Base-by-base conservation (phyloP, 2,113 vertebrate species). In the Redunca redunca region DNA sequence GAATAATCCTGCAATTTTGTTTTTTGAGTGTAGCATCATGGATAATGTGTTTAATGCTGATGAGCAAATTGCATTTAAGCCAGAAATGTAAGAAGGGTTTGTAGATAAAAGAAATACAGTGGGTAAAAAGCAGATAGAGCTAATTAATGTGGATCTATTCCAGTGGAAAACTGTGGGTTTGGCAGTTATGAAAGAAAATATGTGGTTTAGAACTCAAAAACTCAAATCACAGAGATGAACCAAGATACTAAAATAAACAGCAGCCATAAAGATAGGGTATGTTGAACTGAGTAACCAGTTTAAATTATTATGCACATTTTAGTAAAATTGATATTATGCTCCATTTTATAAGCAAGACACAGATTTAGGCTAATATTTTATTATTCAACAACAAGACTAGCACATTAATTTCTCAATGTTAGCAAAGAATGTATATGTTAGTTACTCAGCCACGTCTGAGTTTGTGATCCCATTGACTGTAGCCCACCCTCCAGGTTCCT, bases 41-140 rank as follows among this genome's bases (percentile, higher is more conserved):
- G 64, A 16, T 89, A 74, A 91, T 86, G 83, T 96, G 43, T 91
- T 98, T 97, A 97, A 94, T 78, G 55, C 40, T 93, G 95, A 94
- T 85, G 86, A 93, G 53, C 0, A 77, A 89, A 82, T 48, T 93
- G 50, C 43, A 81, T 92, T 89, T 90, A 90, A 88, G 71, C 57
- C 74, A 97, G 55, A 96, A 96, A 78, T 87, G 52, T 96, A 95
- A 88, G 95, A 89, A 93, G 81, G 17, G 13, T 30, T 95, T 85
- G 50, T 78, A 36, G 60, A 64, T 83, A 43, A 95, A n/a, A 67
- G 86, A 85, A 77, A 93, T 55, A 21, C 17, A 87, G 64, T 88
- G 60, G 12, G 46, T 82, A 50, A 95, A 74, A 97, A 40, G n/a
- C 30, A 92, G 71, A 82, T 2, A 67, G 0, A 74, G 57, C 46